A percentile compares a stretch with the other conserved stretches of the same genome.
phyloP scores from a whole-genome alignment of 2,888 invertebrate species.

The Dione vanillae region DNA sequence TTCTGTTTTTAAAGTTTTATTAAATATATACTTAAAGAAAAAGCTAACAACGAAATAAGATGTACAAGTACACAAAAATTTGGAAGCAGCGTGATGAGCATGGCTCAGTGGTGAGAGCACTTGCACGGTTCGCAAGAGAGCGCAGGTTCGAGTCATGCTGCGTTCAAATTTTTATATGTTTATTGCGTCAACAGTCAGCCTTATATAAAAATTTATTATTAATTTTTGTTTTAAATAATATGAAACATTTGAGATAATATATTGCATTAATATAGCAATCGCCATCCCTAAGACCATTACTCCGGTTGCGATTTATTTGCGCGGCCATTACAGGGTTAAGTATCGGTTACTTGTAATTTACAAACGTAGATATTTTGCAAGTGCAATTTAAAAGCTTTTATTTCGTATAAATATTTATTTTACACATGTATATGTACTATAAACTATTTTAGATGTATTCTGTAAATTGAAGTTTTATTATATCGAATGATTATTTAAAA shows the following conservation, averaged over 20 bases:
- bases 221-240: not conserved
- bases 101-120: no score
- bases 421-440: no score
- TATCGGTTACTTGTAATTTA: slow-evolving; percentile 66
- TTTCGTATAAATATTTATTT: not conserved
- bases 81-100: no score
- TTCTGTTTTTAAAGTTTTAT: no score
- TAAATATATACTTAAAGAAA: not conserved
- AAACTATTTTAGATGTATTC: no score
- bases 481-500: no score
- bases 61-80: no score
- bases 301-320: slow-evolving; percentile 64
- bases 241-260: not conserved
- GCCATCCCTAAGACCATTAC: slow-evolving; percentile 58
- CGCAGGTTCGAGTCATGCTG: no score
- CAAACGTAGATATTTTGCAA: slow-evolving; percentile 47
- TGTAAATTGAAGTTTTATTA: no score
- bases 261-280: not conserved
- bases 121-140: no score
- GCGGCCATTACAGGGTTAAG: slow-evolving; percentile 62
- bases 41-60: not conserved
- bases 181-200: no score
- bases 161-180: no score
- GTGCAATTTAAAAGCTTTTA: not conserved
- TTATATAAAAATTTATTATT: not conserved